Base-by-base conservation (phyloP, 2,113 vertebrate species). In the Trogon melanurus region DNA sequence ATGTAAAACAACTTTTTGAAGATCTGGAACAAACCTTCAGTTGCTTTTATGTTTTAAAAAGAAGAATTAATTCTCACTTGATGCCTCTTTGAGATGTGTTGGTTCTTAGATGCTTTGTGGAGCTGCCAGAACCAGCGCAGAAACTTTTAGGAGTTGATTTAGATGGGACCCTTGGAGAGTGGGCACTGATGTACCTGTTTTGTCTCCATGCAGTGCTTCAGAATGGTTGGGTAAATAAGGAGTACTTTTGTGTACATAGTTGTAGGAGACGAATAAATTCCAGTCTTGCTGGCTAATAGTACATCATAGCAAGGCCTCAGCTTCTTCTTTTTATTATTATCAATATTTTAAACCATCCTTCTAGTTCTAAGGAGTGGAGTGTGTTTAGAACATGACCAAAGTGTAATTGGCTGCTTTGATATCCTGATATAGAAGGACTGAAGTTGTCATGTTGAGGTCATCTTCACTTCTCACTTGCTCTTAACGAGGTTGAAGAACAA, bases 201-300 rank as follows among this genome's bases (percentile, higher is more conserved):
- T 45, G 66, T 94, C 41, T 76, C 67, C 23, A 12, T 26, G 19
- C 26, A 36, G 1, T 44, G 27, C 30, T 70, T 91, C 50, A 61
- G 32, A 36, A 45, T n/a, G 53, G 17, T 21, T 57, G 69, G 19
- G 45, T 54, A 61, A 41, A 19, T 53, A 41, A 61, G 70, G 57
- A 58, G 29, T 51, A 26, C 44, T 67, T n/a, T 23, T 64, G 29
- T 22, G 36, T 50, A 7, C 0, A 0, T 41, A 44, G 7, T 29
- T 21, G 30, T 9, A 58, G 70, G 44, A 47, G 44, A 14, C 60
- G 4, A 65, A 36, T 38, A 51, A 7, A 56, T 85, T 67, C 64
- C 36, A n/a, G 23, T 15, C 34, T 54, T 27, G 5, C 3, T 45
- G 61, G 16, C 60, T 79, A 34, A 16, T 79, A 34, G 18, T 58